Conservation (phyloP, 1,140 invertebrate species). For the Diachasmimorpha longicaudata region DNA sequence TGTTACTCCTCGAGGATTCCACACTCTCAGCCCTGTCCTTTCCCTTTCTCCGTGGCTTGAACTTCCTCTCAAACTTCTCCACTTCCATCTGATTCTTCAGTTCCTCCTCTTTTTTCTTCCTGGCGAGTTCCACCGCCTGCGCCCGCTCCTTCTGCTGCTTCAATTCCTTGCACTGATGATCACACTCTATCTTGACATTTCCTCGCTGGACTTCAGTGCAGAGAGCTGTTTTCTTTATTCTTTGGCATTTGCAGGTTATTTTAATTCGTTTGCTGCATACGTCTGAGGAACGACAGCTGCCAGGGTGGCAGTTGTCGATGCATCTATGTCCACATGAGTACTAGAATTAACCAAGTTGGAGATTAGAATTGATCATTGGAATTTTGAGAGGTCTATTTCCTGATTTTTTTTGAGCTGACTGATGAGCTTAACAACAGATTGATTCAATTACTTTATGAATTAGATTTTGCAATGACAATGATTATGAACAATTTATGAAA, state of each 20-base stretch:
- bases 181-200: constrained; percentile 66
- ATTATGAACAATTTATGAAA: too few relatives aligned
- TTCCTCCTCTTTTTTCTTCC: constrained; percentile 67
- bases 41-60: constrained; percentile 67
- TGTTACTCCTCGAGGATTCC: neutral
- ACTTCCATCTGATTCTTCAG: constrained; percentile 72
- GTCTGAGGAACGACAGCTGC: constrained; percentile 71
- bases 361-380: constrained; percentile 19
- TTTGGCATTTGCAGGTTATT: constrained; percentile 78
- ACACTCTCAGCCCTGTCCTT: constrained; percentile 44
- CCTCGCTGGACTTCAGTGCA: constrained; percentile 70
- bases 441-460: too few relatives aligned
- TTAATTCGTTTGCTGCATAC: constrained; percentile 82
- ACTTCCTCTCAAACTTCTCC: constrained; percentile 76
- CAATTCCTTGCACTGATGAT: constrained; percentile 68
- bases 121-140: constrained; percentile 63
- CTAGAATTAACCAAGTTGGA: constrained; percentile 44
- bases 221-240: constrained; percentile 77
- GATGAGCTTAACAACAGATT: too few relatives aligned
- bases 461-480: too few relatives aligned
- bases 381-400: too few relatives aligned
- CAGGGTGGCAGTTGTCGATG: constrained; percentile 76
- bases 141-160: constrained; percentile 63
- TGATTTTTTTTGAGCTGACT: too few relatives aligned
- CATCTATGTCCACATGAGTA: constrained; percentile 73